A percentile compares a stretch with the other conserved stretches of the same genome.
Conservation (phyloP, 2,797 vertebrate genomes). For the Galagoides demidoff region DNA sequence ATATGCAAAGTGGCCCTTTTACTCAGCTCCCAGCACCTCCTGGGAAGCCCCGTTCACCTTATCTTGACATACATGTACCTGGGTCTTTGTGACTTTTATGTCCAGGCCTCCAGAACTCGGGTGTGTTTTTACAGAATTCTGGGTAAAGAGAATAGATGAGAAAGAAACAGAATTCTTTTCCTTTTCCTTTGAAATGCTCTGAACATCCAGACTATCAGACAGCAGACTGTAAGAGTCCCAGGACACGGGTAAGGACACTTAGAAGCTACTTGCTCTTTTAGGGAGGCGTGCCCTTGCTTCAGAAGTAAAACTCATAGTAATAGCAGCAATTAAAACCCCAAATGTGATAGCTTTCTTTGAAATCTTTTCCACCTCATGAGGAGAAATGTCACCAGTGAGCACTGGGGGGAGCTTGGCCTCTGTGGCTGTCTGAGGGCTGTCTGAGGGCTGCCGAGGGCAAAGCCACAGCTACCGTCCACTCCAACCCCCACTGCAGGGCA, state of each 20-base stretch:
- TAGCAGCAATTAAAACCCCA: not conserved
- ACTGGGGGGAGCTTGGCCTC: not conserved
- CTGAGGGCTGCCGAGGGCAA: not conserved
- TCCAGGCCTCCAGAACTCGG: not conserved
- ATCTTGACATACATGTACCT: not conserved
- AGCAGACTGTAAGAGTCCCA: not conserved
- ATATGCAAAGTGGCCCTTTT: not conserved
- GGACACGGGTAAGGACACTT: constrained; percentile 25
- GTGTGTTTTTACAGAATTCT: not conserved
- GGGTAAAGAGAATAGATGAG: not conserved
- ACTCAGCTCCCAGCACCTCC: not conserved
- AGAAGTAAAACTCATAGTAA: constrained; percentile 22
- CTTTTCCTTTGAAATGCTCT: not conserved
- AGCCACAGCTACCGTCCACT: not conserved
- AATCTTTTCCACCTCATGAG: not conserved
- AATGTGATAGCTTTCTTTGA: constrained; percentile 48
- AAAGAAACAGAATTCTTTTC: not conserved
- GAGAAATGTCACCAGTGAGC: constrained; percentile 14
- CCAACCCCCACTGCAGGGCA: not conserved
- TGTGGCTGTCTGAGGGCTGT: not conserved
- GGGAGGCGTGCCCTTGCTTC: not conserved
- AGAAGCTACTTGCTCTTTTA: constrained; percentile 26
- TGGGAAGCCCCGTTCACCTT: not conserved
- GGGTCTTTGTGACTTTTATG: not conserved
- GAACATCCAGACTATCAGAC: not conserved